Percentiles rank a stretch among this genome's conserved stretches.
These are phyloP conservation scores for Syrmaticus mikado DNA, from an alignment of 2,113 vertebrate genomes.

Conservation along the genomic window DNA sequence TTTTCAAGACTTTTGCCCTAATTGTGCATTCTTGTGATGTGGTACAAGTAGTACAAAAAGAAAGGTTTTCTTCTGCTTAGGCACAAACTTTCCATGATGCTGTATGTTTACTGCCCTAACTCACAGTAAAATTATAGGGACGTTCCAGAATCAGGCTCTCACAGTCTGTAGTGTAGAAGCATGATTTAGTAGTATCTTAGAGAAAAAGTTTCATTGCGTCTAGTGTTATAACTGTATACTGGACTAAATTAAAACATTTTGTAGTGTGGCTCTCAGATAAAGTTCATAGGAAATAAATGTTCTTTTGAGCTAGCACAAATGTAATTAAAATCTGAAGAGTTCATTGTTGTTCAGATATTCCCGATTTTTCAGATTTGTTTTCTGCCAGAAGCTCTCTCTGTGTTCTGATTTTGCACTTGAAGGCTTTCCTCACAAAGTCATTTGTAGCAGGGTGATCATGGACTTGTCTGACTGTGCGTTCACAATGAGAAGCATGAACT, in stretches of 20 bases:
- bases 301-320: not conserved
- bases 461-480: not conserved
- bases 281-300: not conserved
- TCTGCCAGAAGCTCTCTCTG: not conserved
- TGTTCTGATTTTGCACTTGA: not conserved
- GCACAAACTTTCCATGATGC: not conserved
- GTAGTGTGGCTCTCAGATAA: not conserved
- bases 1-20: not conserved
- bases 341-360: not conserved
- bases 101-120: not conserved
- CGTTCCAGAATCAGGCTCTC: not conserved
- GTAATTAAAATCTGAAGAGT: not conserved
- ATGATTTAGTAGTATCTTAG: not conserved
- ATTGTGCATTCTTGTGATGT: not conserved
- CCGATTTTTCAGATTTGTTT: not conserved
- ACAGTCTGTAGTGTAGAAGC: not conserved
- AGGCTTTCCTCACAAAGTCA: not conserved
- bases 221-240: not conserved
- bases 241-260: not conserved
- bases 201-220: not conserved
- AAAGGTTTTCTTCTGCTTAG: not conserved
- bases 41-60: not conserved
- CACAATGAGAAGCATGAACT: not conserved
- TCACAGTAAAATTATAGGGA: not conserved
- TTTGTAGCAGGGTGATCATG: rapidly evolving